Conservation (phyloP, 2,888 invertebrate genomes). For the Dastarcus helophoroides region DNA sequence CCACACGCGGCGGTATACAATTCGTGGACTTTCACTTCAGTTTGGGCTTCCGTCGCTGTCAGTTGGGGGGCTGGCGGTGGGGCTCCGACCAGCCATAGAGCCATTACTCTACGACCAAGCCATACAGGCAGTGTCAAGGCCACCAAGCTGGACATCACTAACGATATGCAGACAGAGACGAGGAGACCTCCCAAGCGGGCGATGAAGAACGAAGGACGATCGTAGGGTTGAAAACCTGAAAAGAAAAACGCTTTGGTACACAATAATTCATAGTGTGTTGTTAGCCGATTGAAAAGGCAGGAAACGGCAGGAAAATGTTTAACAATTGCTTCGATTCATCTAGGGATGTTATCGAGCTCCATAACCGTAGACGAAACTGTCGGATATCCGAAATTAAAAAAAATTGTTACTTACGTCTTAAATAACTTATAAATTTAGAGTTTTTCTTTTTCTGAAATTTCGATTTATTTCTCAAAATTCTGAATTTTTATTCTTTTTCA, state of each 20-base stretch:
- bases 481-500: too few species aligned
- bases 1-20: constrained; percentile 92
- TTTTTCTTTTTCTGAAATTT: too few species aligned
- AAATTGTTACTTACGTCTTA: too few species aligned
- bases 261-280: too few species aligned
- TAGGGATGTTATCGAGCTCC: too few species aligned
- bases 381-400: too few species aligned
- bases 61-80: constrained; percentile 18
- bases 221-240: constrained; percentile 80
- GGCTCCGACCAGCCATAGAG: constrained; percentile 60
- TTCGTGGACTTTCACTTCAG: constrained; percentile 63
- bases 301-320: too few species aligned
- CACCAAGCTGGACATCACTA: constrained; percentile 73
- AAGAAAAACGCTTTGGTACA: constrained; percentile 7
- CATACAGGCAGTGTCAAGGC: constrained; percentile 85
- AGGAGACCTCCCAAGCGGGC: constrained; percentile 57
- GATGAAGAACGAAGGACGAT: constrained; percentile 73
- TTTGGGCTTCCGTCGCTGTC: constrained; percentile 13
- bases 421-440: too few species aligned
- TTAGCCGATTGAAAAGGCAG: too few species aligned
- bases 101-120: constrained; percentile 80
- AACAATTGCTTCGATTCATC: too few species aligned
- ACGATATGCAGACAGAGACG: constrained; percentile 67
- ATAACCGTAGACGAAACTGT: too few species aligned
- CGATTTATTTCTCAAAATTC: too few species aligned